Evolutionary conservation across 2,888 invertebrate species (phyloP).

Genomic region (Rutpela maculata): DNA sequence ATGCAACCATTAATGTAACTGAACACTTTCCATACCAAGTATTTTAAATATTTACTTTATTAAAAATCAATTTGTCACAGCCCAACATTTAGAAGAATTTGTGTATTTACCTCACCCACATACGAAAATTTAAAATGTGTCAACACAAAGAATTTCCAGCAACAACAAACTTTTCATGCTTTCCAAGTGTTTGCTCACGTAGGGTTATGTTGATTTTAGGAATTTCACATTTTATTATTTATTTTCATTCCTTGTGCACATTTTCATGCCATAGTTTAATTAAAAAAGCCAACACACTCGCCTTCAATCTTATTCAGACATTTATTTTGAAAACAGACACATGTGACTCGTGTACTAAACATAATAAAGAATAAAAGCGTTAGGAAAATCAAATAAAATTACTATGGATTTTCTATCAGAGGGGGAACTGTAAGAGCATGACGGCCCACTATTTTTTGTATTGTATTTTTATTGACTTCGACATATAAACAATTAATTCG

Average conservation of each 20-base stretch:
- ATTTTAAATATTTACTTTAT: conserved; percentile 7
- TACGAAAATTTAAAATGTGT: conserved; percentile 22
- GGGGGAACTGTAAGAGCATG: too few species aligned
- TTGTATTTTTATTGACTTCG: too few species aligned
- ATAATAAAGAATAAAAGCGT: not conserved
- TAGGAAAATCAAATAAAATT: not conserved
- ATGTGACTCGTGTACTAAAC: not conserved
- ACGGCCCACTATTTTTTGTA: too few species aligned
- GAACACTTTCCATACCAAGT: conserved; percentile 2
- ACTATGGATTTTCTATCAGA: not conserved
- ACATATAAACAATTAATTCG: too few species aligned
- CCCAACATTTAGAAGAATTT: conserved; percentile 17
- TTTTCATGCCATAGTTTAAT: conserved; percentile 13
- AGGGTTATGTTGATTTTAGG: conserved; percentile 32
- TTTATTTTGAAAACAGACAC: conserved; percentile 2
- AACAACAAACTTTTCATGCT: conserved; percentile 24
- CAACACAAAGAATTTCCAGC: conserved; percentile 18
- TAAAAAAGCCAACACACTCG: conserved; percentile 23
- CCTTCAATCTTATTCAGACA: not conserved
- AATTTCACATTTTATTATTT: conserved; percentile 30
- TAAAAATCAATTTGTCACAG: not conserved
- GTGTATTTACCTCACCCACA: conserved; percentile 10
- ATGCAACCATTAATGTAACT: not conserved
- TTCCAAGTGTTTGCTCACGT: conserved; percentile 32
- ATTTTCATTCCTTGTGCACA: conserved; percentile 19